These are phyloP conservation scores for Diploptera punctata DNA, from an alignment of 2,888 invertebrate species.

Conservation along the genomic window DNA sequence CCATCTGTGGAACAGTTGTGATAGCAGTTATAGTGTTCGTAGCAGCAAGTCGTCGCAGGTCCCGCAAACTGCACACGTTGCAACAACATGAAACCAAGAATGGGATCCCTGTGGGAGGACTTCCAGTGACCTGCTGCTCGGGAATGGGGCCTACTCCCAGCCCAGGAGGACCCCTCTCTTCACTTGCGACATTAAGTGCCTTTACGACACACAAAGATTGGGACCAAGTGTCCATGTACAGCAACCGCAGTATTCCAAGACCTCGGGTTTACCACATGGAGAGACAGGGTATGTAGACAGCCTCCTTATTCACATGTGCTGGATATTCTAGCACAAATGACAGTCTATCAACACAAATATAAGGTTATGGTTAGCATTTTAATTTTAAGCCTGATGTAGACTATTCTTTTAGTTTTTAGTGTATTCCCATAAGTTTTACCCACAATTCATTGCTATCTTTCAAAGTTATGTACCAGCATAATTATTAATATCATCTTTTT, in stretches of 20 bases:
- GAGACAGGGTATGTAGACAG: constrained; percentile 55
- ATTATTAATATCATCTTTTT: no score
- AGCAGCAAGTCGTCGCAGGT: constrained; percentile 79
- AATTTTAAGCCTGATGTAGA: no score
- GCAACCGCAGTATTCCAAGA: constrained; percentile 87
- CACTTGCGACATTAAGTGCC: constrained; percentile 82
- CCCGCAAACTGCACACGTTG: constrained; percentile 70
- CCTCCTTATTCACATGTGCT: no score
- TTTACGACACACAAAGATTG: constrained; percentile 71
- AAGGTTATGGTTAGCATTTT: no score
- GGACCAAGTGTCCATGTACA: constrained; percentile 91
- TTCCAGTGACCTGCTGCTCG: constrained; percentile 82
- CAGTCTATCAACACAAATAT: no score
- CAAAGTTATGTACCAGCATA: no score
- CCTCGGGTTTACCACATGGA: constrained; percentile 84
- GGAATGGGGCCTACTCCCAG: constrained; percentile 74
- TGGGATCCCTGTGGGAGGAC: constrained; percentile 54
- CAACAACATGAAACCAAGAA: constrained; percentile 63
- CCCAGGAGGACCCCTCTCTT: constrained; percentile 80
- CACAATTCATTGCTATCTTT: no score
- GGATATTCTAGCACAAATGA: no score
- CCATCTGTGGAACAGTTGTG: constrained; percentile 91
- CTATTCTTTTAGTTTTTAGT: no score
- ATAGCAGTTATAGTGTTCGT: constrained; percentile 90
- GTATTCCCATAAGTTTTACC: no score